Evolutionary conservation across 2,113 vertebrate genomes (phyloP).

Genomic region (Prinia subflava): DNA sequence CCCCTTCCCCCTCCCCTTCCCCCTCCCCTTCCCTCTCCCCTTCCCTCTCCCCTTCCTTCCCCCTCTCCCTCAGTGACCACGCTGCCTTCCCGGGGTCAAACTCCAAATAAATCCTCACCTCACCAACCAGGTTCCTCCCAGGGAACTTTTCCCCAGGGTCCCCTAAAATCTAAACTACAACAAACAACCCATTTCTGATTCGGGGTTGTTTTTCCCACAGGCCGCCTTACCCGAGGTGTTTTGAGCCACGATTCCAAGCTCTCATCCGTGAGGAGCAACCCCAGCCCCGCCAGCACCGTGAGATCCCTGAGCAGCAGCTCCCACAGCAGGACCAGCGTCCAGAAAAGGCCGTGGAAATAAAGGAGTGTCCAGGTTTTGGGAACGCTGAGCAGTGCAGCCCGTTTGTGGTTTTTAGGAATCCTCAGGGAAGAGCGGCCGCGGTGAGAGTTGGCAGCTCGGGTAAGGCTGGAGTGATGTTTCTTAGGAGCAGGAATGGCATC

Average conservation of each 20-base stretch:
- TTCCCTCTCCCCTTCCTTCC: no score
- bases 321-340: constrained; percentile 61
- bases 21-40: no score
- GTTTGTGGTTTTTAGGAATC: constrained; percentile 49
- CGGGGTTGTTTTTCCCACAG: constrained; percentile 26
- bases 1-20: no score
- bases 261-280: constrained; percentile 47
- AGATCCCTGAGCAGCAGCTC: constrained; percentile 51
- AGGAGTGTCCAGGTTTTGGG: neutral
- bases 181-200: fast-evolving
- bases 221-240: constrained; percentile 75
- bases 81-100: no score
- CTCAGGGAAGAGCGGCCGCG: neutral
- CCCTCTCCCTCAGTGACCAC: no score
- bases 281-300: neutral
- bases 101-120: no score
- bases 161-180: no score
- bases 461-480: neutral
- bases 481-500: neutral
- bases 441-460: neutral
- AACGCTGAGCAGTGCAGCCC: constrained; percentile 18
- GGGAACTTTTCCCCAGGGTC: no score
- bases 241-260: constrained; percentile 70
- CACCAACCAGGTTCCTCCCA: no score
- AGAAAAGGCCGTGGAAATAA: constrained; percentile 71